Base-by-base conservation (phyloP, 2,888 invertebrate genomes). In the Cantharis nigra region DNA sequence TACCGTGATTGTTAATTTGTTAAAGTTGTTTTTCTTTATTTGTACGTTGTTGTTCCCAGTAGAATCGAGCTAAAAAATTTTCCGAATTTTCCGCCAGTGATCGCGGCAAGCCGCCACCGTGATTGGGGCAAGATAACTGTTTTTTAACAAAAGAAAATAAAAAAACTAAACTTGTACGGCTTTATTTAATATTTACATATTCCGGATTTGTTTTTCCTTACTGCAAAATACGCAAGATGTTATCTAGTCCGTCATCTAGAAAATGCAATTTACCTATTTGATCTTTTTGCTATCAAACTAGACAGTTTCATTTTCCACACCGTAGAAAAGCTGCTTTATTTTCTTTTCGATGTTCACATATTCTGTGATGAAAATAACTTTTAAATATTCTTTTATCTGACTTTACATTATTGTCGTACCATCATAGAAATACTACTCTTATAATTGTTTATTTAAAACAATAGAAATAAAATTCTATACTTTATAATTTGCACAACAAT, bases 221-320 rank as follows among this genome's bases (percentile, higher is more conserved):
- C 49, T 49, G 49, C 49, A 49, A 49, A 49, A 49, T 49, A n/a
- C n/a, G 49, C 49, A 9, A 23, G 71, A 64, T 71, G 23, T 71
- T 71, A 71, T 71, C 71, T 71, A 33, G 20, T 71, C 71, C 63
- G 49, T 72, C 73, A 49, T 67, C 67, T 69, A 73, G 73, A 73
- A 73, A 73, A 69, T 69, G 16, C 65, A 73, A 73, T 73, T 73
- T 73, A 72, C 67, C 18, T 33, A 67, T 73, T 73, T 73, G 73
- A 73, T 69, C 73, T 73, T 49, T 73, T 65, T 65, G 67, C 49
- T 73, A 73, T 73, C 69, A 73, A 16, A 28, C 67, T 73, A 73
- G 73, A 69, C 69, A 73, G 73, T 73, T 62, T 73, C 67, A 67
- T 73, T 73, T 73, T 73, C 73, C 73, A 67, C 73, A 11, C 49